Percentiles rank a stretch among this genome's conserved stretches.
These are phyloP conservation scores for Acropora yongei DNA, from an alignment of 64 coral and sea anemone genomes.

Conservation along the genomic window DNA sequence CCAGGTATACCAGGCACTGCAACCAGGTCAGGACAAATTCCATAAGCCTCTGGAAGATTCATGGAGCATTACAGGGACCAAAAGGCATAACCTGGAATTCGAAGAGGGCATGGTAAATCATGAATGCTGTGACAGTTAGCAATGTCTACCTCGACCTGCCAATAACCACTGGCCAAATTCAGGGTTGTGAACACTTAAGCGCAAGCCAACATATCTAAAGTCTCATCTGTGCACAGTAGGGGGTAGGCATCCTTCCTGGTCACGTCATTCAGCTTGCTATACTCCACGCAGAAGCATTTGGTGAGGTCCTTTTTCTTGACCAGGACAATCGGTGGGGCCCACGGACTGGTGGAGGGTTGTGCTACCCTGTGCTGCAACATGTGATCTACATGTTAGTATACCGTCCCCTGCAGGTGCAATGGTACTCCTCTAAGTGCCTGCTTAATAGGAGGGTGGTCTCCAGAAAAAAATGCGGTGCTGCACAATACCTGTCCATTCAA, in stretches of 20 bases:
- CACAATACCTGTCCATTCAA: slow-evolving; percentile 31
- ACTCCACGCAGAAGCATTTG: slow-evolving; percentile 8
- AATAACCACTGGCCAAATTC: slow-evolving; percentile 40
- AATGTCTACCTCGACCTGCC: neutral
- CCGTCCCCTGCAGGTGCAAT: neutral
- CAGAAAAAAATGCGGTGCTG: slow-evolving; percentile 45
- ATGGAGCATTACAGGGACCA: neutral
- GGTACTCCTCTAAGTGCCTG: slow-evolving; percentile 49
- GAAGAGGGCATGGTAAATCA: slow-evolving; percentile 1
- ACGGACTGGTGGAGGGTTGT: neutral
- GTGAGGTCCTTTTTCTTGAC: slow-evolving; percentile 26
- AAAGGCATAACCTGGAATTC: slow-evolving; percentile 34
- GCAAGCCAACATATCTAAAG: neutral
- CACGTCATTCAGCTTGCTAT: neutral
- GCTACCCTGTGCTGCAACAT: slow-evolving; percentile 20
- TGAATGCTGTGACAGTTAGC: neutral
- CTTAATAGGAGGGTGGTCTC: slow-evolving; percentile 15
- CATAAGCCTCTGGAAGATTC: slow-evolving; percentile 12
- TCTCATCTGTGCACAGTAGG: neutral
- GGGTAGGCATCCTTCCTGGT: slow-evolving; percentile 1
- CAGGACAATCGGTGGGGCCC: slow-evolving; percentile 10
- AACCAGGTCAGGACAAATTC: neutral
- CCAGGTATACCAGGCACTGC: no score
- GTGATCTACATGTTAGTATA: neutral
- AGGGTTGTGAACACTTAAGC: neutral